Base-by-base conservation (phyloP, 2,888 invertebrate species). In the Phengaris arion region DNA sequence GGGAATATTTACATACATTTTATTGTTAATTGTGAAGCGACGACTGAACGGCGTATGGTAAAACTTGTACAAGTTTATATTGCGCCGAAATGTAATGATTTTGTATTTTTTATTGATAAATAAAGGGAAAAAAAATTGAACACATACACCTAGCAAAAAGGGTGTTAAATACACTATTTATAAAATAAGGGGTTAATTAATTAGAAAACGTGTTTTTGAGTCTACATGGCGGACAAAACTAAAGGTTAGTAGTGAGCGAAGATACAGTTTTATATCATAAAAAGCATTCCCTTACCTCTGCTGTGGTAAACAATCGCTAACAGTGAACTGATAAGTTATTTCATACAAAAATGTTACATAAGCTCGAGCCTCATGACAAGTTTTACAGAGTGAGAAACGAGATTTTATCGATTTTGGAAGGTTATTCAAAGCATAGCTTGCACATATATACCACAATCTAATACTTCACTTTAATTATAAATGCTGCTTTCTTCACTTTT, bases 291-390 rank as follows among this genome's bases (percentile, higher is more conserved):
- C 93, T 92, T 92, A 92, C 92, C 92, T 91, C 85, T 80, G 82
- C 82, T 82, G 82, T 85, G 86, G 88, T 90, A 91, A 90, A 92
- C 88, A 86, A 85, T 82, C 82, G 81, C 83, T 89, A 87, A 85
- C 86, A 86, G 85, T 84, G 52, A 81, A 83, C 83, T 81, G 82
- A 82, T 83, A 87, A 82, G 85, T 85, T 87, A 88, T 86, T 89
- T 87, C 86, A 84, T 85, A 86, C 85, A 87, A 84, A 89, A 87
- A 86, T 88, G 89, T 93, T 93, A 93, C 92, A 92, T 93, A 93
- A 93, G 93, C 86, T 79, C 79, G 85, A 68, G 75, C 89, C 90
- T 87, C 89, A 91, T 93, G 93, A 92, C 92, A 91, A 86, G 80
- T 77, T 83, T 83, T 78, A 77, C 83, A 83, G 80, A 83, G 84